These are phyloP conservation scores for Scleropages formosus DNA, from an alignment of 2,797 vertebrate genomes.

Conservation along the genomic window DNA sequence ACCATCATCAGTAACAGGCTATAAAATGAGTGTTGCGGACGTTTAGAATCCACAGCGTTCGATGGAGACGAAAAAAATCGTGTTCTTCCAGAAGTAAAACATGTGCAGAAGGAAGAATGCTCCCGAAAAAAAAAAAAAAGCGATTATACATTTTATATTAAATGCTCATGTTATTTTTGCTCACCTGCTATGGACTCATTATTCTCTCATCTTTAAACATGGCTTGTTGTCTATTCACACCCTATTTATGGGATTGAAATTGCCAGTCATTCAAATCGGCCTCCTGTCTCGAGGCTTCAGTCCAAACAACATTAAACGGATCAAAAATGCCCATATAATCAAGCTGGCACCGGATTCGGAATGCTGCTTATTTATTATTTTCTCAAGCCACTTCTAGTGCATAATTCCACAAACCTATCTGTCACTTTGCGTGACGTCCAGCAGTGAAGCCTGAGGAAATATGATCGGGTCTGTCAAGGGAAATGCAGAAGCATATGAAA, in stretches of 20 bases:
- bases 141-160: background rate
- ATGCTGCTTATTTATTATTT: conserved; percentile 16
- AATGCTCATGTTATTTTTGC: background rate
- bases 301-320: conserved; percentile 24
- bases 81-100: background rate
- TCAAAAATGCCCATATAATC: conserved; percentile 25
- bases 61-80: no score
- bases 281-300: conserved; percentile 5
- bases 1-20: no score
- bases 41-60: no score
- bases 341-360: conserved; percentile 26
- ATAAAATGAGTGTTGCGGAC: no score
- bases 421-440: conserved; percentile 9
- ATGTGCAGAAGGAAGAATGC: background rate
- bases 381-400: background rate
- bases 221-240: conserved; percentile 7
- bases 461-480: conserved; percentile 2
- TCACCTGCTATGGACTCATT: background rate
- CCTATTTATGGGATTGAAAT: conserved; percentile 23
- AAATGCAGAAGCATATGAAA: background rate
- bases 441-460: background rate
- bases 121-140: background rate
- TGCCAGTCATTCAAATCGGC: conserved; percentile 13
- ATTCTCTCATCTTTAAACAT: conserved; percentile 13
- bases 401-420: conserved; percentile 30